Evolutionary conservation across 2,888 invertebrate genomes (phyloP).

Genomic region (Scaptodrosophila latifasciaeformis): DNA sequence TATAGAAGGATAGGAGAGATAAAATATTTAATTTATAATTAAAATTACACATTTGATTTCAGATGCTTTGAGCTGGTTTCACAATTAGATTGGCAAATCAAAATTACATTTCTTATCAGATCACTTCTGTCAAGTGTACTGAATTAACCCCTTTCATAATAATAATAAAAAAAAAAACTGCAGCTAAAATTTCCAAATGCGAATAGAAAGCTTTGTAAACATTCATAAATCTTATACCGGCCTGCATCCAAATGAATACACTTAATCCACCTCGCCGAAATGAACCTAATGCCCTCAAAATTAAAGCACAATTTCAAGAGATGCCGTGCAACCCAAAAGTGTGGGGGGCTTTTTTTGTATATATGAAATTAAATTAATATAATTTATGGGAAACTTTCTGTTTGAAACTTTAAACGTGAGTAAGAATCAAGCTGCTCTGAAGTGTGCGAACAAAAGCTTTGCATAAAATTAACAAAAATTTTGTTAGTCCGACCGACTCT

Average conservation of each 20-base stretch:
- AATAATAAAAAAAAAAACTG: too few species aligned
- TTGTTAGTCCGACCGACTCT: neutral
- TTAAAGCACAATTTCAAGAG: too few species aligned
- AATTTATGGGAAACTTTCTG: conserved; percentile 34
- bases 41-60: too few species aligned
- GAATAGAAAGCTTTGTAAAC: conserved; percentile 26
- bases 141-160: too few species aligned
- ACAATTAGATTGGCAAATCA: too few species aligned
- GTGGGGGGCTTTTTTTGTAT: too few species aligned
- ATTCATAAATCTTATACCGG: conserved; percentile 36
- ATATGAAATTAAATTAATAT: conserved; percentile 27
- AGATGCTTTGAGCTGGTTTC: too few species aligned
- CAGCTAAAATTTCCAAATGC: neutral
- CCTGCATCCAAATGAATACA: conserved; percentile 15
- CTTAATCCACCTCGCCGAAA: conserved; percentile 21
- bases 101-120: too few species aligned
- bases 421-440: conserved; percentile 16
- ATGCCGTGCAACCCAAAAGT: too few species aligned
- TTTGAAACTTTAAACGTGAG: conserved; percentile 9
- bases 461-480: conserved; percentile 39
- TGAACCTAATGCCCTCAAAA: too few species aligned
- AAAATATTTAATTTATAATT: too few species aligned
- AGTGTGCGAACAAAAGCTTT: conserved; percentile 11
- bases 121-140: too few species aligned
- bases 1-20: neutral